Conservation (phyloP, 2,888 invertebrate genomes). For the Drosophila formosana region DNA sequence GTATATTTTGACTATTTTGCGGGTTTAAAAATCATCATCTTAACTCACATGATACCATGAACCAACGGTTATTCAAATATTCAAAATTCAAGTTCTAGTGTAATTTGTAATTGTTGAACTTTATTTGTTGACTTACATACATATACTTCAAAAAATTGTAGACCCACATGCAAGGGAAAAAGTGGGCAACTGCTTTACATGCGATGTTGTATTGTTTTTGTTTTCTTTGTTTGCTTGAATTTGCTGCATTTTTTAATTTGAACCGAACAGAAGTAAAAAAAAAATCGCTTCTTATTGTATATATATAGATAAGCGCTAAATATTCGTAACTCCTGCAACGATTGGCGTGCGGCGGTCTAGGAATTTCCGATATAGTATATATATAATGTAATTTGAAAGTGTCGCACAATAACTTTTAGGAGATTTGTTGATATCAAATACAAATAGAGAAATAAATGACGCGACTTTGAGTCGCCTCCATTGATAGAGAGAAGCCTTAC, state of each 20-base stretch:
- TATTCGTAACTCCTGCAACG: slow-evolving; percentile 52
- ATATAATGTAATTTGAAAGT: slow-evolving; percentile 44
- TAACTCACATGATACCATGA: too few species aligned
- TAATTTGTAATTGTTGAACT: slow-evolving; percentile 72
- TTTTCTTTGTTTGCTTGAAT: slow-evolving; percentile 12
- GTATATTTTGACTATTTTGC: too few species aligned
- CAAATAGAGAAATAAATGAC: slow-evolving; percentile 56
- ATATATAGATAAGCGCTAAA: slow-evolving; percentile 61
- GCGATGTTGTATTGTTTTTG: slow-evolving; percentile 24
- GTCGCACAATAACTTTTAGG: slow-evolving; percentile 78
- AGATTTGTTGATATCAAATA: slow-evolving; percentile 60
- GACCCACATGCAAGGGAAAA: slow-evolving; percentile 72
- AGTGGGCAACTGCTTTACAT: slow-evolving; percentile 67
- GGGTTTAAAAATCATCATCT: too few species aligned
- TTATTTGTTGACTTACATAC: slow-evolving; percentile 75
- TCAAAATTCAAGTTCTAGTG: background rate
- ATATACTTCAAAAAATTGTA: slow-evolving; percentile 74
- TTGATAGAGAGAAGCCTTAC: slow-evolving; percentile 37
- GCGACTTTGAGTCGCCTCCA: slow-evolving; percentile 71
- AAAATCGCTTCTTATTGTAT: slow-evolving; percentile 47
- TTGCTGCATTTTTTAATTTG: slow-evolving; percentile 43
- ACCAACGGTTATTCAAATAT: background rate
- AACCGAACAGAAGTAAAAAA: slow-evolving; percentile 53
- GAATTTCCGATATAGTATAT: slow-evolving; percentile 56
- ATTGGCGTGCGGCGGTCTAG: slow-evolving; percentile 43